These are phyloP conservation scores for Magallana ariakensis DNA, from an alignment of 1,140 invertebrate genomes.

Conservation along the genomic window DNA sequence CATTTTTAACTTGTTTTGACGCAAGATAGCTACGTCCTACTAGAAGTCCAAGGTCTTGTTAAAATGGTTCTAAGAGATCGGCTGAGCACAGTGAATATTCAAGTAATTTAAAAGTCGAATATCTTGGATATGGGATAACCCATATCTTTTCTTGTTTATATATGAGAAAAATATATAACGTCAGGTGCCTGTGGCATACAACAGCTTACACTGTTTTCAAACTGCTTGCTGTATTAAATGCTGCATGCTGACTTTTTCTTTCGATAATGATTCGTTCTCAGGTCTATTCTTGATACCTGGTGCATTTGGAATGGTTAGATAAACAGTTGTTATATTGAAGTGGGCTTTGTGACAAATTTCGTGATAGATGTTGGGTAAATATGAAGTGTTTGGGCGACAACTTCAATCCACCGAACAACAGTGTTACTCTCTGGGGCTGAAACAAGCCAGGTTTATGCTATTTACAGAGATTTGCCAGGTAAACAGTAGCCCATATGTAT, in stretches of 20 bases:
- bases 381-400: constrained; percentile 31
- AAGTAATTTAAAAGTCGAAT: no score
- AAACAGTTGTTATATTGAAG: background rate
- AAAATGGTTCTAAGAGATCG: no score
- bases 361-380: constrained; percentile 34
- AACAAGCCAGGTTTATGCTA: background rate
- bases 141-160: no score
- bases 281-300: background rate
- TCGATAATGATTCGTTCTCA: background rate
- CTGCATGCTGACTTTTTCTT: background rate
- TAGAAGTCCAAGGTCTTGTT: no score
- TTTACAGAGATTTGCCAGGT: constrained; percentile 7
- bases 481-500: background rate
- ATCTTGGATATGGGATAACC: no score
- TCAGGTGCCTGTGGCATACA: no score
- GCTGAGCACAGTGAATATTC: no score
- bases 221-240: no score
- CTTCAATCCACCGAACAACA: background rate
- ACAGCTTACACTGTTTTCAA: no score
- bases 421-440: background rate
- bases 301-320: background rate
- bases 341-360: constrained; percentile 14
- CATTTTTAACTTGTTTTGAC: no score
- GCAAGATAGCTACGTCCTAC: no score
- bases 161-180: no score